Evolutionary conservation across 2,113 vertebrate species (phyloP).

Genomic region (Centropus unirufus): DNA sequence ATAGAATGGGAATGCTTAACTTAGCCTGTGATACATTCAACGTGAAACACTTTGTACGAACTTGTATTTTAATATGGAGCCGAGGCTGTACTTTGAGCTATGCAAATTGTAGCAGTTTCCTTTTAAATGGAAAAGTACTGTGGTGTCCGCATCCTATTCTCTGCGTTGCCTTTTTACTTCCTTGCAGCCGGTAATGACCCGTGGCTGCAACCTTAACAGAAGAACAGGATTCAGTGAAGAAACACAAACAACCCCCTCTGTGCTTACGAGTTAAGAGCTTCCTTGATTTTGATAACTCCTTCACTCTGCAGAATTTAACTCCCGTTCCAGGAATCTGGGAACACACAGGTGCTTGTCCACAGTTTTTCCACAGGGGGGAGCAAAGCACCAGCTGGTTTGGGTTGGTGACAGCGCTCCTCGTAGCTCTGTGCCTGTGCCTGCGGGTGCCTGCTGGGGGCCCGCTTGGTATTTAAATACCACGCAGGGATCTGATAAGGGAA

Average conservation of each 20-base stretch:
- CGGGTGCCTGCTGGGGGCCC: background rate
- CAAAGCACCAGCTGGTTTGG: background rate
- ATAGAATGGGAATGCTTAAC: background rate
- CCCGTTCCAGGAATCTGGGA: background rate
- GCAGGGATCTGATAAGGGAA: background rate
- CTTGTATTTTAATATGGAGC: background rate
- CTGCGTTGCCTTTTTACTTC: constrained; percentile 21
- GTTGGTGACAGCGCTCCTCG: background rate
- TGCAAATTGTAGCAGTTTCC: background rate
- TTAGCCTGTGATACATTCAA: background rate
- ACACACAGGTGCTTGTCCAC: background rate
- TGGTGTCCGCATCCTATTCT: background rate
- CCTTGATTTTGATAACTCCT: background rate
- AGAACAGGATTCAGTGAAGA: background rate
- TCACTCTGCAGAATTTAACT: background rate
- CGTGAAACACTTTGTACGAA: background rate
- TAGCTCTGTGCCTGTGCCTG: background rate
- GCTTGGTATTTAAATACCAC: fast-evolving
- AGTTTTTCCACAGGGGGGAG: constrained; percentile 1
- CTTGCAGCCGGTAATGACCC: constrained; percentile 34
- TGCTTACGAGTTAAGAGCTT: background rate
- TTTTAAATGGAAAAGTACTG: constrained; percentile 40
- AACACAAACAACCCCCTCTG: background rate
- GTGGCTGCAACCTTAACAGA: background rate
- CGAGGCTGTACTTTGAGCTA: background rate